These are phyloP conservation scores for Agelastica alni DNA, from an alignment of 2,888 invertebrate species.

Conservation along the genomic window DNA sequence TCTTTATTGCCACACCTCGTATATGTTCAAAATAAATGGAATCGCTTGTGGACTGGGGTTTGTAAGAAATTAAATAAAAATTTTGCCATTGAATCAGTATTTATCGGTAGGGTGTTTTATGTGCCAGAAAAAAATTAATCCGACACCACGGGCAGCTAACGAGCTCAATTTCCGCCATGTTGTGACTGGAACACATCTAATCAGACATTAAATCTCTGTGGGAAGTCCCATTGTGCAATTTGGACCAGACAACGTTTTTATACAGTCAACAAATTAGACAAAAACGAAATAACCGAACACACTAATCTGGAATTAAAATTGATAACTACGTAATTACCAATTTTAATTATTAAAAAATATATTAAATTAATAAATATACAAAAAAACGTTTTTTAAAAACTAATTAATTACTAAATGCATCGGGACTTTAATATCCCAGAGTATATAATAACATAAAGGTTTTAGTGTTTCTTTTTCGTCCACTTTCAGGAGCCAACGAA, in stretches of 20 bases:
- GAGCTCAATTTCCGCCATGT: constrained; percentile 38
- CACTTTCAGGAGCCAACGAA: too few species aligned
- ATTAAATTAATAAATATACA: too few species aligned
- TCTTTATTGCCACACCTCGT: background rate
- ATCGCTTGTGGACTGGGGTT: too few species aligned
- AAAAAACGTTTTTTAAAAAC: too few species aligned
- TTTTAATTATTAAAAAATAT: background rate
- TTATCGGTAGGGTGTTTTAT: constrained; percentile 29
- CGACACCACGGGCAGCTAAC: constrained; percentile 35
- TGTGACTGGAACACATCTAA: constrained; percentile 34
- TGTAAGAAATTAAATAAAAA: background rate
- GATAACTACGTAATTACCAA: too few species aligned
- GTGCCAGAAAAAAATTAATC: constrained; percentile 32
- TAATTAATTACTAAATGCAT: too few species aligned
- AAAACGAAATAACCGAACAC: constrained; percentile 11
- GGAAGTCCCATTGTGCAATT: constrained; percentile 29
- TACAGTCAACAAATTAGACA: constrained; percentile 12
- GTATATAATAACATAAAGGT: too few species aligned
- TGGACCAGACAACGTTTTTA: constrained; percentile 12
- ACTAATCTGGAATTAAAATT: background rate
- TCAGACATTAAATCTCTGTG: constrained; percentile 31
- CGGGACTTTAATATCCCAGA: too few species aligned
- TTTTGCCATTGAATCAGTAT: constrained; percentile 37
- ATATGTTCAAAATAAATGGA: too few species aligned
- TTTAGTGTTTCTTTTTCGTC: too few species aligned